These are phyloP conservation scores for Chrosomus eos DNA, from an alignment of 2,797 vertebrate genomes.

Conservation along the genomic window DNA sequence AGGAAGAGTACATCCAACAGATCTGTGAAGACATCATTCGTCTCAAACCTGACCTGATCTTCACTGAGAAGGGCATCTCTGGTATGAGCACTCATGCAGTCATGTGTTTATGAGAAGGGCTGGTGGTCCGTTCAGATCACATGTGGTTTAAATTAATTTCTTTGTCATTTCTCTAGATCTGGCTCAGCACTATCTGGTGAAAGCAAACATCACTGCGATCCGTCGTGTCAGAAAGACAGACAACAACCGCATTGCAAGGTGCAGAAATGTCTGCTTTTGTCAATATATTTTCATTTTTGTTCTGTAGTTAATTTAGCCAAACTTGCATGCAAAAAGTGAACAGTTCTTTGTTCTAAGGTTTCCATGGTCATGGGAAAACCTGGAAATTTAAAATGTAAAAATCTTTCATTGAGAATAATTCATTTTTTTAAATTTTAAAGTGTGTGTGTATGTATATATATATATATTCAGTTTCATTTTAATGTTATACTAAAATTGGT, in stretches of 20 bases:
- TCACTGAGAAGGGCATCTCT: conserved; percentile 96
- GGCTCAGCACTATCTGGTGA: conserved; percentile 95
- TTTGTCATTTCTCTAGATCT: conserved; percentile 79
- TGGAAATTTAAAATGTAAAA: not conserved
- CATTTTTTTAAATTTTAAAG: no score
- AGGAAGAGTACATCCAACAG: conserved; percentile 95
- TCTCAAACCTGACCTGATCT: conserved; percentile 90
- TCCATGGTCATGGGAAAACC: not conserved
- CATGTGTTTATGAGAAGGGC: not conserved
- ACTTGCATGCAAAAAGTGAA: not conserved
- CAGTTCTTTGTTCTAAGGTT: not conserved
- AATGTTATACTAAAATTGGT: no score
- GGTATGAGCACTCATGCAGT: conserved; percentile 71
- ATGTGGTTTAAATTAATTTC: not conserved
- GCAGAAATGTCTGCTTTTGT: not conserved
- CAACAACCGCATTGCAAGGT: conserved; percentile 96
- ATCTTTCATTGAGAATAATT: not conserved
- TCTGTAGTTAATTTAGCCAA: not conserved
- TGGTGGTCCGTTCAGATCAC: not conserved
- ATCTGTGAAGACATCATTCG: conserved; percentile 93
- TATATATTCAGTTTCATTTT: no score
- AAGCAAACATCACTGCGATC: conserved; percentile 94
- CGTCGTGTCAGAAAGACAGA: conserved; percentile 93
- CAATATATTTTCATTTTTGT: not conserved
- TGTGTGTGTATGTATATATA: no score